phyloP scores from a whole-genome alignment of 2,113 vertebrate genomes.

The Ailuropoda melanoleuca region DNA sequence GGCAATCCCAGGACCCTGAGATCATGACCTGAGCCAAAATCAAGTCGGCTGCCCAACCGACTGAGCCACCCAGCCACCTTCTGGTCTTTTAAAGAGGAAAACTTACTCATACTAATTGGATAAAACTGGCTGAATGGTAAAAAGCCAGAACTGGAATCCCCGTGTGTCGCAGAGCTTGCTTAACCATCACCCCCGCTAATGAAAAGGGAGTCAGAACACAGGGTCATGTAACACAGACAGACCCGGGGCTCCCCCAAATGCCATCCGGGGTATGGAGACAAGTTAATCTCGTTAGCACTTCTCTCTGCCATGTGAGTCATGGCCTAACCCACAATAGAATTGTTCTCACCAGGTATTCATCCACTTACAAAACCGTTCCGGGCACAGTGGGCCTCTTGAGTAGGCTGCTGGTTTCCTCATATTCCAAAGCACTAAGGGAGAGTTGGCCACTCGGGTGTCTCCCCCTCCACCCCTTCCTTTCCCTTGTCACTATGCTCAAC shows the following conservation, averaged over 20 bases:
- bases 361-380: neutral
- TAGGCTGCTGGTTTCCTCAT: neutral
- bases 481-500: neutral
- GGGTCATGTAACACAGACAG: accelerated
- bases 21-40: neutral
- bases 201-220: neutral
- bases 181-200: neutral
- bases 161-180: neutral
- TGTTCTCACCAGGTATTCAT: neutral
- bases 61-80: neutral
- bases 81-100: neutral
- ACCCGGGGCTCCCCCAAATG: neutral
- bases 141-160: neutral
- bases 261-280: neutral
- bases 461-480: neutral
- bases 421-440: neutral
- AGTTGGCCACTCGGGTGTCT: accelerated
- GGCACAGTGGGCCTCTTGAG: neutral
- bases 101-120: neutral
- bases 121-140: neutral
- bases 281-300: neutral
- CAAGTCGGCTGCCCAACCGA: neutral
- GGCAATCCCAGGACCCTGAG: neutral
- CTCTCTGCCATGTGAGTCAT: neutral
- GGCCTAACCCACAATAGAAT: neutral